phyloP scores from a whole-genome alignment of 2,888 invertebrate species.

The Polymixis lichenea region DNA sequence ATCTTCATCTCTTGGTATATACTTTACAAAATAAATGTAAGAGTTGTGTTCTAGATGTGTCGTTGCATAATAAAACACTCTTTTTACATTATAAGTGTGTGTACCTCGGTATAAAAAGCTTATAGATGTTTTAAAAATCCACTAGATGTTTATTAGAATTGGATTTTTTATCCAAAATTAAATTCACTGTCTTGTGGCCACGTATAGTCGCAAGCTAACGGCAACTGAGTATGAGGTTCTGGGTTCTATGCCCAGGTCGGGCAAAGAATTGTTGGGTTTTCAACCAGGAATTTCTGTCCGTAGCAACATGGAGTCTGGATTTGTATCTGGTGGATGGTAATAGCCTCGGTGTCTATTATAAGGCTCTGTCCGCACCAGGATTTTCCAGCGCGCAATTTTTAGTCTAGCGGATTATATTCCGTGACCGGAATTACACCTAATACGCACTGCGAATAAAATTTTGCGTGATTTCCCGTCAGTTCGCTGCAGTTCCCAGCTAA shows the following conservation, averaged over 20 bases:
- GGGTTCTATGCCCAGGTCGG: not conserved
- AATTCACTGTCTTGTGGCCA: not conserved
- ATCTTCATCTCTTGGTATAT: conserved; percentile 46
- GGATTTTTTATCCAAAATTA: not conserved
- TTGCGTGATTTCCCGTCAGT: too few species aligned
- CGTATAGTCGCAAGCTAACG: not conserved
- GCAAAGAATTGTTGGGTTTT: not conserved
- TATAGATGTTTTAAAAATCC: too few species aligned
- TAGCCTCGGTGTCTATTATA: not conserved
- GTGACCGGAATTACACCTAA: too few species aligned
- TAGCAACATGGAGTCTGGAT: too few species aligned
- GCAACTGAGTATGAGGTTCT: not conserved
- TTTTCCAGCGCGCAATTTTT: too few species aligned
- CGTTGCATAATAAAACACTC: not conserved
- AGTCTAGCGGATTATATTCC: too few species aligned
- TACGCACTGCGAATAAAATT: too few species aligned
- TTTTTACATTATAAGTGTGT: not conserved
- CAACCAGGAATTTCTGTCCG: not conserved
- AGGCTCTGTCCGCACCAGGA: too few species aligned
- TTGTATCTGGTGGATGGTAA: not conserved
- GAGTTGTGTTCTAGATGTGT: conserved; percentile 28
- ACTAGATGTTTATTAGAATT: not conserved
- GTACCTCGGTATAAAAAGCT: not conserved
- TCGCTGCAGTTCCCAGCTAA: too few species aligned
- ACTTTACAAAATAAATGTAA: conserved; percentile 39